Base-by-base conservation (phyloP, 2,888 invertebrate species). In the Diogma glabrata region DNA sequence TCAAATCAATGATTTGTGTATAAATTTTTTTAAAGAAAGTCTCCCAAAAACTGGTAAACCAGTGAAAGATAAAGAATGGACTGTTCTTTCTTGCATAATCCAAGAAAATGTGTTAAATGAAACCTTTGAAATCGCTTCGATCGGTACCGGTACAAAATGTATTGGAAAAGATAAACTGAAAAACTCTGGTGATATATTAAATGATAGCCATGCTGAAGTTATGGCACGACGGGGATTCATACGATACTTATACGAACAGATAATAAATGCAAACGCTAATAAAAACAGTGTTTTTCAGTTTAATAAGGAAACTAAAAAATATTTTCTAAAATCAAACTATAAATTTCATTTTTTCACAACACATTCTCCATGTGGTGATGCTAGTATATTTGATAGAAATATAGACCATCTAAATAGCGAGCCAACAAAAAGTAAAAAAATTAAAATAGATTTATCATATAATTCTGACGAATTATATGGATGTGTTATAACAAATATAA, bases 141-240 rank as follows among this genome's bases (percentile, higher is more conserved):
- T 93, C 50, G 92, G 89, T 3, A 90, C 90, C 3, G 95, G 95
- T 1, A 86, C 94, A 0, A 95, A 93, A 72, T 95, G 94, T 67
- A 76, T 95, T 55, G 92, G 93, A 2, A 73, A 76, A 51, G 69
- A 71, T 3, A 78, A 80, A 65, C 72, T 85, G 71, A 81, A 80
- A 50, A 61, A 72, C 3, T 65, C 64, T 23, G 92, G 92, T 2
- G 77, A 79, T 59, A 73, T 86, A 54, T 61, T 96, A 12, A 88
- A 88, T 64, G 95, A 96, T 67, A 89, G 88, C 33, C 95, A 96
- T 71, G 92, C 94, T 2, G 95, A 96, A 74, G 77, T 93, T 20
- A 71, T 94, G 49, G 84, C 90, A 6, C 75, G 94, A 58, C 75
- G 95, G 59, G 84, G 82, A 1, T 87, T 95, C 61, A 59, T 92